phyloP scores from a whole-genome alignment of 2,113 vertebrate species.

The Epinephelus cyanopodus region DNA sequence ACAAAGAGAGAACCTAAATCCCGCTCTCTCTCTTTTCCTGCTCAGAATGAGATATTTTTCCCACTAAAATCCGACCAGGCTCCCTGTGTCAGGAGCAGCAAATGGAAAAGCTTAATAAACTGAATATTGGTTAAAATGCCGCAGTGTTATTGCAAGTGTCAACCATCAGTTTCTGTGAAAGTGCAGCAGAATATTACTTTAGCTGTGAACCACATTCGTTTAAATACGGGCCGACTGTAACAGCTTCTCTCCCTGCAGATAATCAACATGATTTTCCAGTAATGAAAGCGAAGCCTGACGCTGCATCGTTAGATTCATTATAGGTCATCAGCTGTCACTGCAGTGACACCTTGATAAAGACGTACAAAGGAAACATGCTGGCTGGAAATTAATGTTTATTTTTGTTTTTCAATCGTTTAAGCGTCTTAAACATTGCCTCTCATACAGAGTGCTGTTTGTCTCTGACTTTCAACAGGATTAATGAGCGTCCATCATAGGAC shows the following conservation, averaged over 20 bases:
- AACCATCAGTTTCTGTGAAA: constrained; percentile 1
- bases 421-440: too few relatives aligned
- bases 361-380: too few relatives aligned
- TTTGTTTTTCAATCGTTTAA: neutral
- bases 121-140: neutral
- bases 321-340: constrained; percentile 17
- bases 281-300: neutral
- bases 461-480: neutral
- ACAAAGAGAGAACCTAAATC: neutral
- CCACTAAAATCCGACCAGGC: neutral
- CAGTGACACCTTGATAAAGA: neutral
- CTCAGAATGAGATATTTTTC: too few relatives aligned
- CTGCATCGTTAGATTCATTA: constrained; percentile 31
- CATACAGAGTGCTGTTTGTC: too few relatives aligned
- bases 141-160: neutral
- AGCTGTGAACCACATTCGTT: neutral
- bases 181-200: neutral
- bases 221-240: neutral
- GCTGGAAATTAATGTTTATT: neutral
- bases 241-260: neutral
- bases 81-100: neutral
- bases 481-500: neutral
- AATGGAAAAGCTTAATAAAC: constrained; percentile 18
- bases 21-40: neutral
- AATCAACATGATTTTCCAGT: constrained; percentile 26